Evolutionary conservation across 1,140 invertebrate genomes (phyloP), one percentile per base, ranked within the genome.

Genomic region (Cydia pomonella): DNA sequence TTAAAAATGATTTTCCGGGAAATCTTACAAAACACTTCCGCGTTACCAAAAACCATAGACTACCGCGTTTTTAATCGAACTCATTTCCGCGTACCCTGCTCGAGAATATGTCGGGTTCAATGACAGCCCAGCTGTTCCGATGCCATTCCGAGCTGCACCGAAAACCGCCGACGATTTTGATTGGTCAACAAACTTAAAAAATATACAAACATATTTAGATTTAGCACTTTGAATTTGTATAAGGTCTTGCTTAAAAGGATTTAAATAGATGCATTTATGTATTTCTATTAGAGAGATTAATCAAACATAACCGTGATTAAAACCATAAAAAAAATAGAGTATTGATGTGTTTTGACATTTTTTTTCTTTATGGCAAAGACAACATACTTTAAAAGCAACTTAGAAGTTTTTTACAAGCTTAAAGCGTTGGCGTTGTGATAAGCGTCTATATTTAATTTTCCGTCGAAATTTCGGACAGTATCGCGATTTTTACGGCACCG

Each of bases 401-500:
- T 23, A 21, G 50, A 18, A 0, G 21, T 59, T 59, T 59, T 47
- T 59, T 59, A 23, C 21, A 59, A 59, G 18, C 9, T 59, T 21
- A 59, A 21, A 59, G 75, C 64, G 38, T 9, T 41, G 16, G 21
- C 29, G 66, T 71, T 25, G 33, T 29, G 53, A 59, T 59, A 23
- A 59, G 18, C 53, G 18, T 59, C 21, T 71, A 75, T 76, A 75
- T 78, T 76, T 59, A 72, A 75, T 85, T 91, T 83, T 84, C 79
- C 82, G 82, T 75, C 85, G 86, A 82, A 91, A 90, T 90, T 92
- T 92, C 88, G 89, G 91, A 78, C 86, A 87, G 86, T 89, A 91
- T 92, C 89, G 91, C 91, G 85, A 92, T 92, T 92, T 92, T 92
- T 92, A 92, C 90, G 89, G 91, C 91, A 91, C 91, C 88, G 87